Evolutionary conservation across 92 coral and sea anemone species (phyloP), one percentile per base, ranked within the genome.

Genomic region (Pocillopora grandis): DNA sequence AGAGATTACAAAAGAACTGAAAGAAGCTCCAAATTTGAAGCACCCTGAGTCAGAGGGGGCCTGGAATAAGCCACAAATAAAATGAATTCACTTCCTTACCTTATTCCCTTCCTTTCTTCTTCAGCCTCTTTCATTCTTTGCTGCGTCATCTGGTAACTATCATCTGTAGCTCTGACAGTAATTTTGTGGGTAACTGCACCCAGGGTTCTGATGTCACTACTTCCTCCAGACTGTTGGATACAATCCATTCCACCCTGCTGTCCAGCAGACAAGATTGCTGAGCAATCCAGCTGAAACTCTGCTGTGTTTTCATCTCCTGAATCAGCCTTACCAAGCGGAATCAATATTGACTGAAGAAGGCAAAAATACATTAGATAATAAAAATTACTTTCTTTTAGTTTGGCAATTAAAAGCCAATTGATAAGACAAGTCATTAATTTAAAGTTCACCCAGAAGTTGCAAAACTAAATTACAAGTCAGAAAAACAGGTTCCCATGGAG

Each of bases 61-160:
- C 52, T 42, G 52, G 5, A 42, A 7, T 42, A 42, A 42, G 52
- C 52, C 8, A 42, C 19, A 2, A 19, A 27, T 18, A 64, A 19
- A 18, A 27, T n/a, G 10, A 65, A 14, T 66, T 66, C 31, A 27
- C 0, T 20, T 19, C 5, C 21, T 2, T 70, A 96, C 98, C 98
- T 86, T 23, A 92, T 86, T 88, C 92, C 98, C 21, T 94, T 91
- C 55, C 99, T 93, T 66, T 94, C 94, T 17, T 97, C 94, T 67
- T 97, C 97, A 5, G 90, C 99, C 69, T 87, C 99, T 72, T 95
- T 93, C 98, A 97, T 94, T 58, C 93, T 87, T 20, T 85, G 94
- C 61, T 91, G 94, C 0, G 99, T 97, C 86, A 94, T 93, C 87
- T 89, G 91, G 68, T 94, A 97, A 87, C 98, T 97, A 67, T 97